Evolutionary conservation across 2,888 invertebrate species (phyloP).

Genomic region (Melieria omissa): DNA sequence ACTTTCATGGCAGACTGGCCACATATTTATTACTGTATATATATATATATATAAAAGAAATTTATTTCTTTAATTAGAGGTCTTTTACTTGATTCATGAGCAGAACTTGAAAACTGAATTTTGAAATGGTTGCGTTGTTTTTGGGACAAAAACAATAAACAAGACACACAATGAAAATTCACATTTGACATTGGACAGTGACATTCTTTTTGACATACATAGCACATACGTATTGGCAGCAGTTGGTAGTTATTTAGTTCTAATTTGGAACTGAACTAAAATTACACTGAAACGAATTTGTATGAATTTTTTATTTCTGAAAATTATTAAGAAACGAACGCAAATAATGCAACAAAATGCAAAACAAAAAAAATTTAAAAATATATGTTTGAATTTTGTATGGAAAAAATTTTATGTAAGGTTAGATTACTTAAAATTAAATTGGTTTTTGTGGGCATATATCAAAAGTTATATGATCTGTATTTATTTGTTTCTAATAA

Average conservation of each 20-base stretch:
- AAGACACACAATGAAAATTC: too few species aligned
- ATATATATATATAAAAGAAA: slow-evolving; percentile 9
- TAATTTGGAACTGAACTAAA: neutral
- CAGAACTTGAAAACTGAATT: too few species aligned
- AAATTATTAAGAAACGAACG: neutral
- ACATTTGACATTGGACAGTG: too few species aligned
- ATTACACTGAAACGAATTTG: neutral
- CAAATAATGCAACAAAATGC: neutral
- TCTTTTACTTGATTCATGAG: too few species aligned
- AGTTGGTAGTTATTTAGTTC: too few species aligned
- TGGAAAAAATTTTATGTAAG: slow-evolving; percentile 1
- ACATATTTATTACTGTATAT: neutral
- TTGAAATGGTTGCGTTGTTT: too few species aligned
- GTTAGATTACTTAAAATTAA: neutral
- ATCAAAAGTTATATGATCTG: too few species aligned
- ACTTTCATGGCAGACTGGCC: slow-evolving; percentile 10
- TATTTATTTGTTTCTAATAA: too few species aligned
- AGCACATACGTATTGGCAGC: too few species aligned
- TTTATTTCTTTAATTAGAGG: neutral
- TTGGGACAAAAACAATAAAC: too few species aligned
- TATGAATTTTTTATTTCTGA: neutral
- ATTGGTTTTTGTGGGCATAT: neutral
- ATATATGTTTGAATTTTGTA: slow-evolving; percentile 5
- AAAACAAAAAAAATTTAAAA: slow-evolving; percentile 10
- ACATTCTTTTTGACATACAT: too few species aligned